These are phyloP conservation scores for Sardinella longiceps DNA, from an alignment of 2,797 vertebrate species.

Conservation along the genomic window DNA sequence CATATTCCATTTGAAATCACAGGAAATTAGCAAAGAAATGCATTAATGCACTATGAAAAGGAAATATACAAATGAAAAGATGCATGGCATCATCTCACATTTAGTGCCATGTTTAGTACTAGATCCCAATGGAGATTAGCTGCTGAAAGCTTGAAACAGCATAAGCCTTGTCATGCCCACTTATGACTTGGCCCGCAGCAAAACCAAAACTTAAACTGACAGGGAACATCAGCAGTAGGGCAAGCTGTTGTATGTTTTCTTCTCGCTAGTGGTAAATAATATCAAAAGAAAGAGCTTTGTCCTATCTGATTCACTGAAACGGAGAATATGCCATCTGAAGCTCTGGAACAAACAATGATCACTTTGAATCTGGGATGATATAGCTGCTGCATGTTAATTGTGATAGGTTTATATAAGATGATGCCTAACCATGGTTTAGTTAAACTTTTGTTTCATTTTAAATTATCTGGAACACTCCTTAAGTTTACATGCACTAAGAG, in stretches of 20 bases:
- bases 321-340: neutral
- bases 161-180: constrained; percentile 50
- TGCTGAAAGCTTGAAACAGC: constrained; percentile 48
- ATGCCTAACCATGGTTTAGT: neutral
- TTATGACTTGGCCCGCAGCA: constrained; percentile 37
- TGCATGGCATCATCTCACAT: constrained; percentile 35
- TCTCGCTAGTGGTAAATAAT: neutral
- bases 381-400: neutral
- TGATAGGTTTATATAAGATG: neutral
- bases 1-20: neutral
- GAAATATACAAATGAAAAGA: constrained; percentile 4
- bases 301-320: neutral
- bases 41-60: neutral
- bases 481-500: too few species aligned
- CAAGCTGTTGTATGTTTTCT: constrained; percentile 23
- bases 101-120: constrained; percentile 47
- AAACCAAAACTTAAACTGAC: constrained; percentile 46
- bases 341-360: neutral
- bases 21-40: neutral
- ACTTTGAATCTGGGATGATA: neutral
- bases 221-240: constrained; percentile 5
- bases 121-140: constrained; percentile 52
- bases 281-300: neutral
- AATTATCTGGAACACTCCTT: too few species aligned
- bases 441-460: neutral